These are phyloP conservation scores for Mythimna loreyi DNA, from an alignment of 2,888 invertebrate genomes.

Conservation along the genomic window DNA sequence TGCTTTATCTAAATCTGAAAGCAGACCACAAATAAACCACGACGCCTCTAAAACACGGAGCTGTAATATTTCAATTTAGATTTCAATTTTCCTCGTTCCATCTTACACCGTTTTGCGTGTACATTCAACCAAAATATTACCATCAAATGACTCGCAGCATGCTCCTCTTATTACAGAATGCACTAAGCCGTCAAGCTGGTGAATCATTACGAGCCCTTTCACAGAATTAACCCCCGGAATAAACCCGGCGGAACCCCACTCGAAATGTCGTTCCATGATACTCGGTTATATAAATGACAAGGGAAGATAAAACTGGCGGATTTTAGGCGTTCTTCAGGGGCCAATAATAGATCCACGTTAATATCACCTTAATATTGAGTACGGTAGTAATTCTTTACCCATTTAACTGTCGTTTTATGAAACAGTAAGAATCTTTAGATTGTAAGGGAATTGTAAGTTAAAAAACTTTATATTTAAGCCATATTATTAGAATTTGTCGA, in stretches of 20 bases:
- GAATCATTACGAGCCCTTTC: constrained; percentile 60
- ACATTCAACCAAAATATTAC: constrained; percentile 25
- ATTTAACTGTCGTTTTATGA: too few relatives aligned
- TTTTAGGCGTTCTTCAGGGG: constrained; percentile 67
- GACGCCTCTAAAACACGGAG: background rate
- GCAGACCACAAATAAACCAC: constrained; percentile 12
- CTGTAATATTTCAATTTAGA: constrained; percentile 16
- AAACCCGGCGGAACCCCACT: constrained; percentile 64
- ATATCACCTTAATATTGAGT: constrained; percentile 34
- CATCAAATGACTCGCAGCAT: constrained; percentile 30
- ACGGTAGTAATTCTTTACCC: background rate
- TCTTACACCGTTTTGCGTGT: background rate
- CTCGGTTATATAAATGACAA: constrained; percentile 82
- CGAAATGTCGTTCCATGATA: constrained; percentile 76
- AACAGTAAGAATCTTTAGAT: too few relatives aligned
- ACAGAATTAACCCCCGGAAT: constrained; percentile 64
- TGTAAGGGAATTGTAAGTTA: too few relatives aligned
- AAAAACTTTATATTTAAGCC: too few relatives aligned
- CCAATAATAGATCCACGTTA: constrained; percentile 46
- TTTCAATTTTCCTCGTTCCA: constrained; percentile 9
- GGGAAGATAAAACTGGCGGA: constrained; percentile 76
- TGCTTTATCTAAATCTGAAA: constrained; percentile 29
- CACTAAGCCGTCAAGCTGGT: constrained; percentile 54
- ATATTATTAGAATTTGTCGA: too few relatives aligned
- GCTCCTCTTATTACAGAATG: constrained; percentile 53